These are phyloP conservation scores for Salmo trutta DNA, from an alignment of 2,797 vertebrate genomes.

Conservation along the genomic window DNA sequence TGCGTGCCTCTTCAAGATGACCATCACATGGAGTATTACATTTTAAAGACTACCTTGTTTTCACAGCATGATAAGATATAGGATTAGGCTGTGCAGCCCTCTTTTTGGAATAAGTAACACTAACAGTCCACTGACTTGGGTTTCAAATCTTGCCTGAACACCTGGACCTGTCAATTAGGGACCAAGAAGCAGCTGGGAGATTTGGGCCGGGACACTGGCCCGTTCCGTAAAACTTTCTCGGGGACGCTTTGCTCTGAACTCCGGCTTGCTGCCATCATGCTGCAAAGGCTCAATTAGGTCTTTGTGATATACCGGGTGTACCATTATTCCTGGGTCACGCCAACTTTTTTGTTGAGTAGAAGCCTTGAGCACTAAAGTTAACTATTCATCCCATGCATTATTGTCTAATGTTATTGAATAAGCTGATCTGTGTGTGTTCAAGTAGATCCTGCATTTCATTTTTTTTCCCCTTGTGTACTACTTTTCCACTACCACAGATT, in stretches of 20 bases:
- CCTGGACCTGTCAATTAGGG: conserved; percentile 67
- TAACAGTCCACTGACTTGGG: conserved; percentile 51
- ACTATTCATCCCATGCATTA: not conserved
- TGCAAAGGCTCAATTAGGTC: conserved; percentile 64
- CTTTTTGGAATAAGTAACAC: conserved; percentile 55
- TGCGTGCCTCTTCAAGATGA: not conserved
- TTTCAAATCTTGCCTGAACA: conserved; percentile 68
- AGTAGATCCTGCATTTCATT: not conserved
- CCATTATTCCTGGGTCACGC: not conserved
- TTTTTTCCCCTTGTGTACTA: no score
- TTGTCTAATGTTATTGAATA: not conserved
- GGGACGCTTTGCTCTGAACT: conserved; percentile 53
- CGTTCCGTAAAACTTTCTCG: conserved; percentile 60
- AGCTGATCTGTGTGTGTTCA: not conserved
- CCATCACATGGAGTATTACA: conserved; percentile 26
- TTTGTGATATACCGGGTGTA: conserved; percentile 38
- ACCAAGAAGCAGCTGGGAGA: conserved; percentile 62
- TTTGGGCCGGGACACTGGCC: conserved; percentile 48
- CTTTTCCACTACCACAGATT: not conserved
- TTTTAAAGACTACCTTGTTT: conserved; percentile 33
- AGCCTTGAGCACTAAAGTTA: not conserved
- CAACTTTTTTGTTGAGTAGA: not conserved
- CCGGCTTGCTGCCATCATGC: conserved; percentile 56
- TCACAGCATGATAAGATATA: conserved; percentile 44
- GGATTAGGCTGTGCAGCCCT: conserved; percentile 34